phyloP scores from a whole-genome alignment of 2,113 vertebrate genomes.

The Pagrus major region DNA sequence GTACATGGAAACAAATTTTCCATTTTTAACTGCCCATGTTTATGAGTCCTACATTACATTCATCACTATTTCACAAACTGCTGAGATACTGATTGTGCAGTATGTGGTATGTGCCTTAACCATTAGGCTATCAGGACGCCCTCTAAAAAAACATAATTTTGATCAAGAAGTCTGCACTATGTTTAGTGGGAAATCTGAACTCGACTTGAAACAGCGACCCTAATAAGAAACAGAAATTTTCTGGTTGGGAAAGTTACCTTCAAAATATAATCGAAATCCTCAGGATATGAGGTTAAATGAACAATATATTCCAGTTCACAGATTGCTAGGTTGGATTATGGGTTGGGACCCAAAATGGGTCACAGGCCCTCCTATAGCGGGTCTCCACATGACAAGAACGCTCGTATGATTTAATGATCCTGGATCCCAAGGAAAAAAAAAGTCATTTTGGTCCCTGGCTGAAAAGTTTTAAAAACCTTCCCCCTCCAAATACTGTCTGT shows the following conservation, averaged over 20 bases:
- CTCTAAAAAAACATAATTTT: conserved; percentile 12
- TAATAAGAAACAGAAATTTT: conserved; percentile 71
- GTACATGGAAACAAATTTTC: no score
- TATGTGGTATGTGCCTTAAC: background rate
- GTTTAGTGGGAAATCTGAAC: conserved; percentile 53
- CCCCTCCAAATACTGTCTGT: conserved; percentile 62
- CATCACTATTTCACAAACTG: no score
- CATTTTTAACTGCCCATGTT: no score
- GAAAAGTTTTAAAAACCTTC: conserved; percentile 72
- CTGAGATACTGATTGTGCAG: no score
- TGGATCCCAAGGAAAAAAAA: conserved; percentile 51
- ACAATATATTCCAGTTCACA: conserved; percentile 78
- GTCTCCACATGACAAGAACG: conserved; percentile 74
- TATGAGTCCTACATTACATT: no score
- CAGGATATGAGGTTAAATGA: conserved; percentile 76
- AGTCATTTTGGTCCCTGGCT: conserved; percentile 66
- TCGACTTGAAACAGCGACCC: conserved; percentile 54
- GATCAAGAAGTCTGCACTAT: conserved; percentile 42
- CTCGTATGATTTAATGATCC: conserved; percentile 77
- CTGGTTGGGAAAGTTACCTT: conserved; percentile 63
- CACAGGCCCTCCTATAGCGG: conserved; percentile 62
- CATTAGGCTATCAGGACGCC: background rate
- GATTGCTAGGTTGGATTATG: conserved; percentile 73
- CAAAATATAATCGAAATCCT: conserved; percentile 66
- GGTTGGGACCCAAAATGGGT: conserved; percentile 70